Evolutionary conservation across 2,888 invertebrate species (phyloP).

Genomic region (Pantelozetes paolii): DNA sequence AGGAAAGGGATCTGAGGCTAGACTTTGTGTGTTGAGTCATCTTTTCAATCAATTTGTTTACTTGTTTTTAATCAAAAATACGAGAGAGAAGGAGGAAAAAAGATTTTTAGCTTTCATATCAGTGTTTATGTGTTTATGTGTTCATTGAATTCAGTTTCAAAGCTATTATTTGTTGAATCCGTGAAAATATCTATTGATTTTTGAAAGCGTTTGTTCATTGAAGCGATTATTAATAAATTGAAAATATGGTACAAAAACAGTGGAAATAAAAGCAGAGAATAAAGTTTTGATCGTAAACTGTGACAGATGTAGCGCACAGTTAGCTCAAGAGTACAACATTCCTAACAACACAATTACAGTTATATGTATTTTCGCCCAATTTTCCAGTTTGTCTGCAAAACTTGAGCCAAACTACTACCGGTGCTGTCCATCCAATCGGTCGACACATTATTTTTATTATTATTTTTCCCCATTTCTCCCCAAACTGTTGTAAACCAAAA

Average conservation of each 20-base stretch:
- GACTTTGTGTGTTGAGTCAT: neutral
- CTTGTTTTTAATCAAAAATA: neutral
- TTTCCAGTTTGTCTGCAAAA: slow-evolving; percentile 14
- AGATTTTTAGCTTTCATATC: neutral
- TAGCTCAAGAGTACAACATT: neutral
- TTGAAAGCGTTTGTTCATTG: slow-evolving; percentile 23
- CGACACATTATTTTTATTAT: slow-evolving; percentile 34
- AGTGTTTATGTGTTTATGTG: neutral
- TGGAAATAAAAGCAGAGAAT: neutral
- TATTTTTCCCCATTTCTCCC: slow-evolving; percentile 26
- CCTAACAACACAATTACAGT: slow-evolving; percentile 25
- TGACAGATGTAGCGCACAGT: slow-evolving; percentile 29
- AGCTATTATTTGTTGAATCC: neutral
- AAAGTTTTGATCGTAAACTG: slow-evolving; percentile 25
- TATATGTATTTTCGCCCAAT: neutral
- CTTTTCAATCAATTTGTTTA: neutral
- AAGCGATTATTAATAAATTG: slow-evolving; percentile 33
- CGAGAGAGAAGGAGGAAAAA: neutral
- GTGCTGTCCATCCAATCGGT: slow-evolving; percentile 24
- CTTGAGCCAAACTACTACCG: slow-evolving; percentile 6
- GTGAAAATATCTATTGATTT: slow-evolving; percentile 2
- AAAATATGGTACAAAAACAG: slow-evolving; percentile 15
- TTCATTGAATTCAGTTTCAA: neutral
- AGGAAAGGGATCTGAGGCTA: neutral
- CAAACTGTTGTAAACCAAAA: slow-evolving; percentile 16